Evolutionary conservation across 1,140 invertebrate genomes (phyloP).

Genomic region (Polyergus mexicanus): DNA sequence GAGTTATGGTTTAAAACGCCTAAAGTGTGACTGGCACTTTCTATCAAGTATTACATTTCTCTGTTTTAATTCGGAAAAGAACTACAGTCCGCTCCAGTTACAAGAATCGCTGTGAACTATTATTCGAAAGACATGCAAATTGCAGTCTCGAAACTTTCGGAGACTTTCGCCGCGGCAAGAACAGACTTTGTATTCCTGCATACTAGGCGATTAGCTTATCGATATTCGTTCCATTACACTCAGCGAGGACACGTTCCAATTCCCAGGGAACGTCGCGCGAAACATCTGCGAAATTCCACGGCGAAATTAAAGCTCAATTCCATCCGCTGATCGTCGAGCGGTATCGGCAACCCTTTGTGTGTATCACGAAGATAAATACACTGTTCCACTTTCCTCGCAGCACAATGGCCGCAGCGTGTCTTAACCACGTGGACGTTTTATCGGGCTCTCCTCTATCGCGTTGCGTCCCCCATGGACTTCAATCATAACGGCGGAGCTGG

Average conservation of each 20-base stretch:
- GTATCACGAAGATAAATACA: constrained; percentile 44
- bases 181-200: neutral
- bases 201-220: no score
- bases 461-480: constrained; percentile 57
- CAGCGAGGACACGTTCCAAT: neutral
- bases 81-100: no score
- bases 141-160: no score
- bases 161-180: neutral
- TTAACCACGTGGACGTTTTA: constrained; percentile 20
- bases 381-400: constrained; percentile 56
- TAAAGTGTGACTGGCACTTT: no score
- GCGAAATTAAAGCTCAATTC: constrained; percentile 1
- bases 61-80: no score
- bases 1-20: no score
- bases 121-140: no score
- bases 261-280: neutral
- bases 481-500: constrained; percentile 67
- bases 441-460: neutral
- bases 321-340: constrained; percentile 2
- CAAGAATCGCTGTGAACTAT: no score
- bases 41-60: no score
- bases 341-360: constrained; percentile 60
- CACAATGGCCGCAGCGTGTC: constrained; percentile 11
- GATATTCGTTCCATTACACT: constrained; percentile 1
- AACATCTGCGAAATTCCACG: constrained; percentile 1